phyloP scores from a whole-genome alignment of 2,797 vertebrate genomes.

The Brachyrhaphis roseni region DNA sequence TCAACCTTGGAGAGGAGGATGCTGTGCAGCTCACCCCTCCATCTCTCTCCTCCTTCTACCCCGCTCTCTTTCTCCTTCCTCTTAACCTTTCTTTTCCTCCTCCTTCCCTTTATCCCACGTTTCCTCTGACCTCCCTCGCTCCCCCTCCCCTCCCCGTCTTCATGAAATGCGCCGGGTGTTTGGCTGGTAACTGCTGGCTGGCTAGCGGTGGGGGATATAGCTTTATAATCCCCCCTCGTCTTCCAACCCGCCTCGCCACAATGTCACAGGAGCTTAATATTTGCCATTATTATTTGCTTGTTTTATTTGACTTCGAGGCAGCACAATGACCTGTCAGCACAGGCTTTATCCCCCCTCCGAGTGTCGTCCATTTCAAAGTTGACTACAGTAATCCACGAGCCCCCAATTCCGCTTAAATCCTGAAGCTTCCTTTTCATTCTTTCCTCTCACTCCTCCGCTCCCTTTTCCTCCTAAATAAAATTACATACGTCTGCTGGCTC shows the following conservation, averaged over 20 bases:
- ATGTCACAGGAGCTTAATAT: slow-evolving; percentile 87
- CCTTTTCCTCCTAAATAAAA: slow-evolving; percentile 80
- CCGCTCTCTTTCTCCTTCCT: neutral
- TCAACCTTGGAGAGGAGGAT: slow-evolving; percentile 51
- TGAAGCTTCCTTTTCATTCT: slow-evolving; percentile 77
- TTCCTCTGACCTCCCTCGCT: slow-evolving; percentile 22
- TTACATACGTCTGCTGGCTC: slow-evolving; percentile 90
- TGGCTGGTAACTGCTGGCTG: slow-evolving; percentile 67
- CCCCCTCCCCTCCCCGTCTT: slow-evolving; percentile 43
- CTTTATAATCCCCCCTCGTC: slow-evolving; percentile 81
- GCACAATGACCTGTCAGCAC: slow-evolving; percentile 83
- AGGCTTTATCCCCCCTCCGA: slow-evolving; percentile 80
- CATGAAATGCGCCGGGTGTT: slow-evolving; percentile 58
- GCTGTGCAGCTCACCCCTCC: slow-evolving; percentile 56
- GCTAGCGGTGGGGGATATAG: slow-evolving; percentile 73
- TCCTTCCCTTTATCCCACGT: slow-evolving; percentile 7
- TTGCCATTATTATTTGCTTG: slow-evolving; percentile 87
- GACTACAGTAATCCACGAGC: slow-evolving; percentile 85
- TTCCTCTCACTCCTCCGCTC: slow-evolving; percentile 3
- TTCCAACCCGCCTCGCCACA: slow-evolving; percentile 78
- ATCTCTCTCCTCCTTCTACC: neutral
- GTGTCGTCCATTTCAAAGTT: slow-evolving; percentile 83
- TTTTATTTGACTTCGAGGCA: slow-evolving; percentile 84
- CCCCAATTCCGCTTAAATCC: slow-evolving; percentile 84
- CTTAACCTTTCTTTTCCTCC: slow-evolving; percentile 11